Evolutionary conservation across 2,888 invertebrate genomes (phyloP), one percentile per base, ranked within the genome.

Genomic region (Cantharis flavilabris): DNA sequence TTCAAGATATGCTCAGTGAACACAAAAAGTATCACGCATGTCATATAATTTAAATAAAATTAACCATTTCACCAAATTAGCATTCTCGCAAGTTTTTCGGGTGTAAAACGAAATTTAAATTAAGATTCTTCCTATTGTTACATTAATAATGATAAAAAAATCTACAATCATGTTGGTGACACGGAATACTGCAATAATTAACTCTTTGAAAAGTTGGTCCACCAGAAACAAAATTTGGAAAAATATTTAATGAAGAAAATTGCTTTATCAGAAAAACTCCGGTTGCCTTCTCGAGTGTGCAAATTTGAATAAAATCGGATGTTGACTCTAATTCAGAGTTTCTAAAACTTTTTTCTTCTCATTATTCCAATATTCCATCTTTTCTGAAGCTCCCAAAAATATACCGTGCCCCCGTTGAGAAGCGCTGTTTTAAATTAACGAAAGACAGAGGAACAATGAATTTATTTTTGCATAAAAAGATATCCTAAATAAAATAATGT

Each of bases 11-110:
- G 72, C 67, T 73, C 23, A 28, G 26, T 65, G 65, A 73, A 73
- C 69, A 69, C 69, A 67, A 73, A 73, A 69, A 69, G 23, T 23
- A 69, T 73, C 30, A 49, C 49, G 65, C 69, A 67, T 67, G 49
- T 73, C 67, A 30, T 23, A 18, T 33, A 65, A 71, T 73, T 73
- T 73, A 73, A 65, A 65, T 62, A 69, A 73, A 73, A 69, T 73
- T 73, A 70, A 62, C 72, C 65, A 33, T 69, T 73, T 73, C 69
- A 69, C 69, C 73, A 69, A 73, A 72, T 72, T 72, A 72, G 49
- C 73, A 69, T 62, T 67, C 20, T 64, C 64, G 18, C 20, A 64
- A 67, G 11, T 67, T 67, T 67, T 67, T 67, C 20, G 49, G 49
- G 13, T 49, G 49, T 49, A 49, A 49, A 49, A 49, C 49, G n/a